Evolutionary conservation across 1,140 invertebrate genomes (phyloP), one percentile per base, ranked within the genome.

Genomic region (Macrobrachium nipponense): DNA sequence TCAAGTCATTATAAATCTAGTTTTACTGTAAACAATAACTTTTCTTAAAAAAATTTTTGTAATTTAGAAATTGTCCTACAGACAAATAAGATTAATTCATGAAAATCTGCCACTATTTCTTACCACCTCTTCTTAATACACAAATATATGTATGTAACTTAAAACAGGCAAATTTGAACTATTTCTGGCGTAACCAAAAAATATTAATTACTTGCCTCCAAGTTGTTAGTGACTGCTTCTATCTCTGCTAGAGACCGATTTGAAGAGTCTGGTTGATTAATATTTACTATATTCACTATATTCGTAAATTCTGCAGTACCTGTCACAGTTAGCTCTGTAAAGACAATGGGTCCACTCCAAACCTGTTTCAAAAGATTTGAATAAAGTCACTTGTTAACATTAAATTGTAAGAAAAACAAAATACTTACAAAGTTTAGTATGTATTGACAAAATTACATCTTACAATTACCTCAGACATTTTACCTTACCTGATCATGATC

Each of bases 401-500:
- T n/a, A 23, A n/a, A n/a, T n/a, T n/a, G n/a, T n/a, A n/a, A n/a
- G n/a, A n/a, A n/a, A n/a, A n/a, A n/a, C n/a, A n/a, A n/a, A n/a
- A n/a, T n/a, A n/a, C n/a, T n/a, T n/a, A n/a, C n/a, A n/a, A n/a
- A n/a, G n/a, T n/a, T n/a, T n/a, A n/a, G n/a, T n/a, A 70, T 51
- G 12, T 51, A 51, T 51, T n/a, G n/a, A 36, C 27, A 36, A 36
- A 36, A 36, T 36, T 36, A 0, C 12, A 51, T 6, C 51, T 51
- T 51, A 51, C 51, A 51, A 51, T 51, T 51, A 51, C 12, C 27
- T 62, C 60, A 5, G 61, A 20, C 18, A 27, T 27, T 20, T 58
- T 14, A 5, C 2, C 61, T 17, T 80, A 66, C 82, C 82, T 83
- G 82, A 2, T 72, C 11, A 60, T 66, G 70, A 60, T 83, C 73